Evolutionary conservation across 2,888 invertebrate genomes (phyloP), one percentile per base, ranked within the genome.

Genomic region (Odiellus spinosus): DNA sequence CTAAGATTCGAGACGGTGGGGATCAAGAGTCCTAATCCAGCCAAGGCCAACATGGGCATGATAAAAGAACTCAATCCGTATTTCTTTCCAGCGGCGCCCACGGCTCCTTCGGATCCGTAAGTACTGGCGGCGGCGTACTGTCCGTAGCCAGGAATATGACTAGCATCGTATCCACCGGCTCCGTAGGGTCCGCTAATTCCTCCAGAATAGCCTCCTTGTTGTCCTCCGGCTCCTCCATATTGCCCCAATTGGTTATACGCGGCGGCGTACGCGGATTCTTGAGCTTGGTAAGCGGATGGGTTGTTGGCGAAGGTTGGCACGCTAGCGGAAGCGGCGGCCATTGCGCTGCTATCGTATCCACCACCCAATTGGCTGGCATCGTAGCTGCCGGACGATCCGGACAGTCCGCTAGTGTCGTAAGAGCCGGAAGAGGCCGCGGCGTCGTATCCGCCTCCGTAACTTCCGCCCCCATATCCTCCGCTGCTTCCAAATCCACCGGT

Each of bases 1-100:
- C 52, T 49, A 19, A 53, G 49, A 39, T 51, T 55, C 32, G 56
- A 55, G 26, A 58, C 53, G 17, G 57, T 55, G 3, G 58, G 58
- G 20, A 58, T 48, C 11, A 58, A 40, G 40, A 58, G 51, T 39
- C 53, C 52, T n/a, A 58, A 45, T 19, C 57, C 58, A 5, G 57
- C 58, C 12, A 58, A 40, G 12, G 57, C 58, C 3, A 58, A 39
- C 51, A 58, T 51, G 21, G 58, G 58, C 56, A 58, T 58, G 40
- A 58, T 52, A 6, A 57, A 40, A 11, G 56, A 56, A 11, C 55
- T 52, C 8, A 58, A 39, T 4, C 58, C 58, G 20, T 55, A 58
- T 35, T 44, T 38, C 20, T 18, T 21, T 10, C 20, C 14, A 12
- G n/a, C 10, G n/a, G 19, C 32, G 21, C 8, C 32, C 10, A 12